Percentiles rank a stretch among this genome's conserved stretches.
Conservation (phyloP, 2,797 vertebrate species). For the Dipus sagitta region DNA sequence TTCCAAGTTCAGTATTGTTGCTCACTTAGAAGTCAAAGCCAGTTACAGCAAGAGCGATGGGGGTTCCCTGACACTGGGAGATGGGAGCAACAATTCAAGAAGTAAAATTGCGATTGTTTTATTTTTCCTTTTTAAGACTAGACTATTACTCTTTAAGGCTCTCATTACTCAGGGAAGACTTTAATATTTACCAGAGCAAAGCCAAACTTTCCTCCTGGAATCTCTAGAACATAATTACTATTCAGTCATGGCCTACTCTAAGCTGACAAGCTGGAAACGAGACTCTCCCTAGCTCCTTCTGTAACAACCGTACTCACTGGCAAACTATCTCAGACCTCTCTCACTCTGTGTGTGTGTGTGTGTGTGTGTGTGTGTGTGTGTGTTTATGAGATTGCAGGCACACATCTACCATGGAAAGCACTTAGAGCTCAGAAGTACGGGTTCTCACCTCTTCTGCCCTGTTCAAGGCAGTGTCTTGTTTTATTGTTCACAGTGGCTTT, state of each 20-base stretch:
- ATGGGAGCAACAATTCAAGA: background rate
- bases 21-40: constrained; percentile 73
- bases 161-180: constrained; percentile 28
- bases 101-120: background rate
- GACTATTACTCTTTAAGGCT: background rate
- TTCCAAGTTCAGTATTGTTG: constrained; percentile 63
- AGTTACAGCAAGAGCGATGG: constrained; percentile 50
- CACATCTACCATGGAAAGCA: too few species aligned
- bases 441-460: too few species aligned
- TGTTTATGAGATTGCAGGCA: too few species aligned
- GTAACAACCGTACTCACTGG: background rate
- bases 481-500: too few species aligned
- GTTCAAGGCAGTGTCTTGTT: too few species aligned
- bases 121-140: background rate
- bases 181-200: constrained; percentile 55
- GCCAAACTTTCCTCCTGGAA: background rate
- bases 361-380: too few species aligned
- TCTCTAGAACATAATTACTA: constrained; percentile 16
- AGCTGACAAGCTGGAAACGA: background rate
- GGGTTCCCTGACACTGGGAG: background rate
- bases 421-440: too few species aligned
- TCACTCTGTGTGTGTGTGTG: too few species aligned
- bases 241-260: background rate
- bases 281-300: background rate
- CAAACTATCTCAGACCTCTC: background rate